phyloP scores from a whole-genome alignment of 2,888 invertebrate genomes.

The Dione vanillae region DNA sequence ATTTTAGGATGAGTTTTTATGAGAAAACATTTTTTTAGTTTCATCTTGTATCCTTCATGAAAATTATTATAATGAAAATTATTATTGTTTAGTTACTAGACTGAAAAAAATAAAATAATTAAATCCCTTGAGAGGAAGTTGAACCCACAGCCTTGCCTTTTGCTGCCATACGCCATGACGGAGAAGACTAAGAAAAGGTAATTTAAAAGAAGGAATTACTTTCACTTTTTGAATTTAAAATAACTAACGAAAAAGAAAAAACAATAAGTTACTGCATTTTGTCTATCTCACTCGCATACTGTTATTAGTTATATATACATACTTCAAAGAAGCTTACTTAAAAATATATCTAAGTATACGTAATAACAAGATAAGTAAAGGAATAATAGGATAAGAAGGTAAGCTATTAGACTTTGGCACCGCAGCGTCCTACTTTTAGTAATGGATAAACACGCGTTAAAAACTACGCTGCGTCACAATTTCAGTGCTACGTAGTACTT shows the following conservation, averaged over 20 bases:
- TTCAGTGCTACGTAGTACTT: constrained; percentile 7
- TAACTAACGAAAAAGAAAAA: too few species aligned
- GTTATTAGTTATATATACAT: background rate
- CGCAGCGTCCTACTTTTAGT: constrained; percentile 13
- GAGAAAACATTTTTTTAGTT: too few species aligned
- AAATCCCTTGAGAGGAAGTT: background rate
- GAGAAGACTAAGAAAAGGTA: too few species aligned
- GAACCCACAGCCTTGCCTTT: background rate
- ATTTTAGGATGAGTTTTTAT: too few species aligned
- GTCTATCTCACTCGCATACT: too few species aligned
- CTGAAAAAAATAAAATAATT: background rate
- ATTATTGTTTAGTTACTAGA: background rate
- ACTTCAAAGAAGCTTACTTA: background rate
- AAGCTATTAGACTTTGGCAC: constrained; percentile 8
- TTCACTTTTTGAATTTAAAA: too few species aligned
- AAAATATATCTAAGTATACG: background rate
- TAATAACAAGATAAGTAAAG: background rate
- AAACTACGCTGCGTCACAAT: constrained; percentile 15
- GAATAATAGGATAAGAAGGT: background rate
- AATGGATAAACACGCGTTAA: constrained; percentile 22
- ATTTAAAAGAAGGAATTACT: too few species aligned
- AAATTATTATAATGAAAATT: too few species aligned
- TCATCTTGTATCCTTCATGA: too few species aligned
- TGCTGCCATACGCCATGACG: too few species aligned
- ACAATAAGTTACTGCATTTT: too few species aligned